Base-by-base conservation (phyloP, 2,797 vertebrate species). In the Meda fulgida region DNA sequence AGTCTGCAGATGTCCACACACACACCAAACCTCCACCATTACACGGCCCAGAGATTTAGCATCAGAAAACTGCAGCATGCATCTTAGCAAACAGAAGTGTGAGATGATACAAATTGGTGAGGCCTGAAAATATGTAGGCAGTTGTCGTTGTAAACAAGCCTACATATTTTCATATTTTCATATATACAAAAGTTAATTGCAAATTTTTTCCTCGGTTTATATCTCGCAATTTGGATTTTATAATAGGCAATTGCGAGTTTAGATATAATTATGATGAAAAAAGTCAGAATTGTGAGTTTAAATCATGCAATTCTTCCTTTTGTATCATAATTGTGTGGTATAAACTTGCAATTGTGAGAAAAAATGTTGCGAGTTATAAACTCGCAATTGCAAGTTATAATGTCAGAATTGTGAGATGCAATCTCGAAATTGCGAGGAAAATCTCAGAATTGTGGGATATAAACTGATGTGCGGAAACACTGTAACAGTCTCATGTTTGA, bases 1-100 rank as follows among this genome's bases (percentile, higher is more conserved):
- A 21, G 26, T 73, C 34, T 78, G 73, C n/a, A 40, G 26, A 29
- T 83, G 60, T 79, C 58, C 77, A 26, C 71, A 67, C 38, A 58
- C 38, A 36, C 67, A 80, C 21, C 36, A 23, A 78, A 51, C 18
- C 5, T 21, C 43, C 10, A 14, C n/a, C 78, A 80, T 80, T 80
- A 53, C 7, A 46, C 11, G 14, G 40, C 53, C 78, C 78, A 67
- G 29, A 80, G 63, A 80, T 80, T 80, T 26, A 36, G 43, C 29
- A 51, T 67, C 19, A 36, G 78, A 26, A 48, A 23, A 63, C 29
- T 75, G 65, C 55, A 53, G 34, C 29, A 1, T 19, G n/a, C 26
- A 65, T 63, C 77, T 78, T 63, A 65, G 38, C 55, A 18, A 65
- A 76, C 43, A 63, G 5, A 80, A 51, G 29, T n/a, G 11, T 51